phyloP scores from a whole-genome alignment of 1,140 invertebrate species.

The Teleogryllus occipitalis region DNA sequence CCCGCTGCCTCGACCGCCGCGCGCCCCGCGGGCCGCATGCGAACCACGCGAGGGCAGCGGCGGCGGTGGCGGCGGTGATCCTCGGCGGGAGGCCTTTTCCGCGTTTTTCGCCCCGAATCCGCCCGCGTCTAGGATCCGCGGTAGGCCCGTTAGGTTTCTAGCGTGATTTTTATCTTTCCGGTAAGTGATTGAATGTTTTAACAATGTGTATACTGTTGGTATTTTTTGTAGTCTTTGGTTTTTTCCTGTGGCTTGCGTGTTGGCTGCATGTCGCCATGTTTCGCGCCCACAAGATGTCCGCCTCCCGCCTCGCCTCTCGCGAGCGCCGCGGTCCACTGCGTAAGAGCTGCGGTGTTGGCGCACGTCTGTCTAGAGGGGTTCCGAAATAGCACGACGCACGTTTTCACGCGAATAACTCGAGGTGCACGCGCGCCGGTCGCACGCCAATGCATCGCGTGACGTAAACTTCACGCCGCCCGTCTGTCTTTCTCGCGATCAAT shows the following conservation, averaged over 20 bases:
- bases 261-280: background rate
- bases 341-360: background rate
- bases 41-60: background rate
- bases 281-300: background rate
- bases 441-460: no score
- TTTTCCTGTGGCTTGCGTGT: background rate
- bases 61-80: no score
- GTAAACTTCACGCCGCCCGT: no score
- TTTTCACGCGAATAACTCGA: no score
- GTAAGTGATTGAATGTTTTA: background rate
- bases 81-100: background rate
- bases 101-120: background rate
- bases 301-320: no score
- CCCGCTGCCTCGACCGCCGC: background rate
- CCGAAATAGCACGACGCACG: no score
- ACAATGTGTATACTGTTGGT: background rate
- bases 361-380: background rate
- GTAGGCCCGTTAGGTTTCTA: conserved; percentile 3
- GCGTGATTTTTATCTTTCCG: background rate
- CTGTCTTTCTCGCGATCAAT: background rate
- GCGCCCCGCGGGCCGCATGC: no score
- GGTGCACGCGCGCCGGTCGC: no score
- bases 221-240: background rate
- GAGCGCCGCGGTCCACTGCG: no score
- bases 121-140: background rate